Conservation (phyloP, 2,888 invertebrate genomes). For the Tortrix viridana region DNA sequence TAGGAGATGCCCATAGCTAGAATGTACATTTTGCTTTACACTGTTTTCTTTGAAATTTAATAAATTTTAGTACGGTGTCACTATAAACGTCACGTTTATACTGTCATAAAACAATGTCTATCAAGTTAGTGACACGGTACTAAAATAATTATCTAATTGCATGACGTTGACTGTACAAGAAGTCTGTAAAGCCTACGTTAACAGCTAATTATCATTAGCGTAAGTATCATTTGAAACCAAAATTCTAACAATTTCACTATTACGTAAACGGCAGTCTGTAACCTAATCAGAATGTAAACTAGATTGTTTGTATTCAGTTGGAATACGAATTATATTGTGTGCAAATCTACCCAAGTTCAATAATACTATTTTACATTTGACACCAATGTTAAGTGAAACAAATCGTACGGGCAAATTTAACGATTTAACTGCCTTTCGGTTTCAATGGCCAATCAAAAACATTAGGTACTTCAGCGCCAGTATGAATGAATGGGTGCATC, state of each 20-base stretch:
- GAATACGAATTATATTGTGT: constrained; percentile 34
- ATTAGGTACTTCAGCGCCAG: constrained; percentile 23
- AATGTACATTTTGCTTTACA: too few relatives aligned
- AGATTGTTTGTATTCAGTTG: constrained; percentile 28
- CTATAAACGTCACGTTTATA: too few relatives aligned
- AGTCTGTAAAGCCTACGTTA: neutral
- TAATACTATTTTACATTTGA: constrained; percentile 30
- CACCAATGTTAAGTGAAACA: constrained; percentile 28
- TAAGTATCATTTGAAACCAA: constrained; percentile 12
- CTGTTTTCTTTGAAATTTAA: too few relatives aligned
- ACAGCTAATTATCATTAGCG: constrained; percentile 5
- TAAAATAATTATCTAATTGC: too few relatives aligned
- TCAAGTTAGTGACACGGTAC: too few relatives aligned
- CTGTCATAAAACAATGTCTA: too few relatives aligned
- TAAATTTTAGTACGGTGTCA: too few relatives aligned
- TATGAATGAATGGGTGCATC: constrained; percentile 13
- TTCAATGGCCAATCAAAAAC: constrained; percentile 24
- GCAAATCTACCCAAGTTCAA: constrained; percentile 36
- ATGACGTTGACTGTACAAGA: too few relatives aligned
- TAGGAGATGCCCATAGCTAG: too few relatives aligned
- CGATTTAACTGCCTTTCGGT: constrained; percentile 30
- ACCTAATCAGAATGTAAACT: constrained; percentile 31
- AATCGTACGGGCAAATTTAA: constrained; percentile 25
- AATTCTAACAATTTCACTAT: constrained; percentile 28
- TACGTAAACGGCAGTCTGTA: constrained; percentile 24